Evolutionary conservation across 23 tunicate species (phyloP).

Genomic region (Styela clava): DNA sequence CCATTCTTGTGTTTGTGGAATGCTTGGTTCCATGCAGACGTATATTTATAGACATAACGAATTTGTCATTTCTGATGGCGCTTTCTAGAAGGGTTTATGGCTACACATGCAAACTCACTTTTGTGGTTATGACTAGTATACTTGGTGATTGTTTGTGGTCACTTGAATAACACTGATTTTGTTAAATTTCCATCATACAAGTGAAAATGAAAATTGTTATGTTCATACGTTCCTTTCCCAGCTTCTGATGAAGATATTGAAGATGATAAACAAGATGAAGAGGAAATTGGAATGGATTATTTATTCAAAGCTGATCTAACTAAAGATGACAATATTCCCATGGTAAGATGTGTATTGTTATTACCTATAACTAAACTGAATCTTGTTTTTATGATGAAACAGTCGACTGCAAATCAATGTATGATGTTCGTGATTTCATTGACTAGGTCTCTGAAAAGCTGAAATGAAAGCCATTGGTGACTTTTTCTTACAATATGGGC

Average conservation of each 20-base stretch:
- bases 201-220: too few species aligned
- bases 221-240: too few species aligned
- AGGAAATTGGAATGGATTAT: slow-evolving; percentile 83
- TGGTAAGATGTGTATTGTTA: not conserved
- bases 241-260: slow-evolving; percentile 10
- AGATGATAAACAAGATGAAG: slow-evolving; percentile 23
- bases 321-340: slow-evolving; percentile 1
- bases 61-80: too few species aligned
- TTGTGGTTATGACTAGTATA: too few species aligned
- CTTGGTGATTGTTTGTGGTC: too few species aligned
- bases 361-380: not conserved
- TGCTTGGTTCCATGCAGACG: slow-evolving; percentile 43
- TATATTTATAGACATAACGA: not conserved
- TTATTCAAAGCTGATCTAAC: slow-evolving; percentile 32
- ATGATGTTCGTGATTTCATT: not conserved
- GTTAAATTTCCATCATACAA: too few species aligned
- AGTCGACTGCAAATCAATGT: not conserved
- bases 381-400: not conserved
- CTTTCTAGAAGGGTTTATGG: too few species aligned
- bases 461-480: too few species aligned
- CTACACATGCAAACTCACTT: too few species aligned
- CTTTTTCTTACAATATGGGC: too few species aligned
- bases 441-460: slow-evolving; percentile 31
- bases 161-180: too few species aligned
- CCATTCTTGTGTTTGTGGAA: not conserved